These are phyloP conservation scores for Darevskia mixta DNA, from an alignment of 2,797 vertebrate genomes.

Conservation along the genomic window DNA sequence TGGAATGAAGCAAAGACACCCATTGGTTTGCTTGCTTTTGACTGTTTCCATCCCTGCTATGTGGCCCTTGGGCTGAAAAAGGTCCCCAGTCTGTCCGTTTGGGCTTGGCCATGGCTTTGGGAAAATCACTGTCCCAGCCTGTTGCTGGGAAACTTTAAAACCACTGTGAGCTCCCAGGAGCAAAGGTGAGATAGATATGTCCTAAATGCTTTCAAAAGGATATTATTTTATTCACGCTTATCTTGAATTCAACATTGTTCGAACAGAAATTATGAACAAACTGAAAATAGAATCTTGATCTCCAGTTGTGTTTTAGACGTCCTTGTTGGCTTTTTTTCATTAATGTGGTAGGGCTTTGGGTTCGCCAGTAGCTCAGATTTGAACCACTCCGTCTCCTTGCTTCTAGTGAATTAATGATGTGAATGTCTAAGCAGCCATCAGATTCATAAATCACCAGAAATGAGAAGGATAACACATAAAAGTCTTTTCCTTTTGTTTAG, in stretches of 20 bases:
- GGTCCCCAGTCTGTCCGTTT: neutral
- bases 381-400: constrained; percentile 79
- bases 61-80: too few species aligned
- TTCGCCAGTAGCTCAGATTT: constrained; percentile 72
- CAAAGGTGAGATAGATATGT: neutral
- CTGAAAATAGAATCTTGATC: constrained; percentile 32
- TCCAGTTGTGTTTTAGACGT: constrained; percentile 43
- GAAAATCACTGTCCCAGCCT: neutral
- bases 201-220: neutral
- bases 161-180: neutral
- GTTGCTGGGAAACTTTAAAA: neutral
- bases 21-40: too few species aligned
- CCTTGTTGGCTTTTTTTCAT: constrained; percentile 58
- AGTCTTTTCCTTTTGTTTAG: constrained; percentile 89
- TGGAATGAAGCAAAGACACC: too few species aligned
- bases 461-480: constrained; percentile 89
- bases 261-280: constrained; percentile 15
- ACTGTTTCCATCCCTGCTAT: too few species aligned
- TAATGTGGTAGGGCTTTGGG: constrained; percentile 52
- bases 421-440: constrained; percentile 85
- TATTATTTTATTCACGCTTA: constrained; percentile 19
- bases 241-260: neutral
- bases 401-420: constrained; percentile 90
- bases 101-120: neutral
- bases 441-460: constrained; percentile 96